Evolutionary conservation across 2,113 vertebrate species (phyloP), one percentile per base, ranked within the genome.

Genomic region (Heterotis niloticus): DNA sequence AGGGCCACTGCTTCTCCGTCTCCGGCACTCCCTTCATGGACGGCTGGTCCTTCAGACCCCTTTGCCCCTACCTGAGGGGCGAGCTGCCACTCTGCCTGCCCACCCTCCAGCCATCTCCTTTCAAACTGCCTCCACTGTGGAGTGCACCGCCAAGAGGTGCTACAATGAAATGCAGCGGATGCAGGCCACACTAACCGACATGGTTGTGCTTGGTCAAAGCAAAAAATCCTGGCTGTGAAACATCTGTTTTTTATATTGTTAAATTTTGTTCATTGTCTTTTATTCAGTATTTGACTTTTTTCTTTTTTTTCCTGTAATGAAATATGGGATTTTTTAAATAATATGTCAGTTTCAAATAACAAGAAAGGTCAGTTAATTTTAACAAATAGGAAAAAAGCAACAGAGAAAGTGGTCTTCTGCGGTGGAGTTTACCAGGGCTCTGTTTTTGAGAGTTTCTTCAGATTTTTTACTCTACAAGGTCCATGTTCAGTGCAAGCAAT

Each of bases 171-270:
- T 86, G 69, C 87, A 88, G 9, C 66, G 77, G 68, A 77, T 76
- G 56, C 88, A 85, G 82, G 54, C 82, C 1, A 80, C 88, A 76
- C 51, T 83, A 17, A 59, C 56, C 3, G 52, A 81, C 76, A 77
- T 86, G 64, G 81, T 71, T 69, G 86, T 83, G 82, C 79, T 81
- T 29, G 85, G 83, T 44, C 77, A 81, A 67, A 83, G 84, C 60
- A 87, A 86, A 79, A 90, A 90, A 72, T 88, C 84, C 51, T 90
- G 88, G 89, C 74, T 91, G 44, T 91, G 79, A 90, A 67, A 16
- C 34, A 44, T 44, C 34, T 44, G 7, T 44, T 72, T 18, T 72
- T 51, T 12, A 7, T 51, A 17, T 12, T 56, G 34, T 24, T 24
- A 44, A 26, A 10, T 51, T 52, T 52, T 12, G 14, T 28, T 76